phyloP scores from a whole-genome alignment of 2,113 vertebrate species.

The Gambusia holbrooki region DNA sequence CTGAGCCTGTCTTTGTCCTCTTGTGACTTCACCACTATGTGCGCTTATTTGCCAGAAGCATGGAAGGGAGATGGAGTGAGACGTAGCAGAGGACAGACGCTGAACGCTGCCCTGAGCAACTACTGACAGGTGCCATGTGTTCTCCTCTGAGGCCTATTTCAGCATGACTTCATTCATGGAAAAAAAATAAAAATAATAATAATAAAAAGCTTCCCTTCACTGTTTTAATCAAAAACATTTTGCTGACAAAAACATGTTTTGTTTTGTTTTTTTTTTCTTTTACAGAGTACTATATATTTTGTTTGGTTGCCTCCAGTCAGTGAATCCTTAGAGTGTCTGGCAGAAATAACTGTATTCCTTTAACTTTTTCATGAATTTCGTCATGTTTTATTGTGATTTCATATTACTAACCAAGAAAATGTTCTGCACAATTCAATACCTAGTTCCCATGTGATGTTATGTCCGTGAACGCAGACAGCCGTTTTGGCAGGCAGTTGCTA shows the following conservation, averaged over 20 bases:
- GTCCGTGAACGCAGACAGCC: no score
- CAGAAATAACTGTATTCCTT: not conserved
- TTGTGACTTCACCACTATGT: slow-evolving; percentile 14
- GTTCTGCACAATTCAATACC: no score
- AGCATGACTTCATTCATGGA: slow-evolving; percentile 52
- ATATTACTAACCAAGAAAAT: no score
- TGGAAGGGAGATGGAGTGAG: slow-evolving; percentile 19
- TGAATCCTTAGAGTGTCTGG: not conserved
- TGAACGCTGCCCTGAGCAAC: slow-evolving; percentile 59
- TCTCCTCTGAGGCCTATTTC: slow-evolving; percentile 55
- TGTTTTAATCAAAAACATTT: slow-evolving; percentile 32
- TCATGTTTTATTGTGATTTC: not conserved
- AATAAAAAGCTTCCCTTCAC: not conserved
- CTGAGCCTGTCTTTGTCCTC: slow-evolving; percentile 39
- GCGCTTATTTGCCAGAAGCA: slow-evolving; percentile 39
- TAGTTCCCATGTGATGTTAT: no score
- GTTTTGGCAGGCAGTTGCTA: no score
- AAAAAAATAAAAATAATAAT: not conserved
- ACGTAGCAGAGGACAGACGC: slow-evolving; percentile 48
- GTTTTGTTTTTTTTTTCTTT: not conserved
- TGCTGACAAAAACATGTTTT: not conserved
- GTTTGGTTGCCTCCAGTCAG: not conserved
- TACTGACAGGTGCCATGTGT: slow-evolving; percentile 68
- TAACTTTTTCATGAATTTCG: not conserved
- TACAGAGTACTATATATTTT: slow-evolving; percentile 15